Evolutionary conservation across 2,888 invertebrate genomes (phyloP).

Genomic region (Brassicogethes aeneus): DNA sequence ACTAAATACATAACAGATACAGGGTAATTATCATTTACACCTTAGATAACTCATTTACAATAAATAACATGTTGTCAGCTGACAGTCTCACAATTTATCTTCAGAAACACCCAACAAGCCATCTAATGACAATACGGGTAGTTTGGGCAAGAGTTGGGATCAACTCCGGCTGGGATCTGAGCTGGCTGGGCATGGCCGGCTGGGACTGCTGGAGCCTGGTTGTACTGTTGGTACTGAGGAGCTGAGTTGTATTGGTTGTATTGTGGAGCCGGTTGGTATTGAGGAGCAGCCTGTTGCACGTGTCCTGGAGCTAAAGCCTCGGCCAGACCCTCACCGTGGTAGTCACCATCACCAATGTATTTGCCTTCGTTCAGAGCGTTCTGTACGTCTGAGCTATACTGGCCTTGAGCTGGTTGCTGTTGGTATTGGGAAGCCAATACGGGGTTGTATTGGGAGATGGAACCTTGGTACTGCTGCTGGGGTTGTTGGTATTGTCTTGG

Average conservation of each 20-base stretch:
- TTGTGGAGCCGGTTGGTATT: constrained; percentile 12
- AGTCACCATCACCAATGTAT: constrained; percentile 33
- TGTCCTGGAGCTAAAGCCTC: constrained; percentile 30
- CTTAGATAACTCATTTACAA: constrained; percentile 12
- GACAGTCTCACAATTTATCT: constrained; percentile 22
- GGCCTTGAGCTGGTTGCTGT: constrained; percentile 4
- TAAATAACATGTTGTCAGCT: constrained; percentile 26
- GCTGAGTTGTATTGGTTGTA: constrained; percentile 14
- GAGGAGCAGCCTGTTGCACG: constrained; percentile 11
- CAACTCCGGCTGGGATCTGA: constrained; percentile 31
- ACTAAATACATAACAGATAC: constrained; percentile 18
- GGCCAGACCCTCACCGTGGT: constrained; percentile 31
- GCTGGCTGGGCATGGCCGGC: constrained; percentile 20
- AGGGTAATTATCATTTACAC: constrained; percentile 16
- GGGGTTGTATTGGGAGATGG: constrained; percentile 10
- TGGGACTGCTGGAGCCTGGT: constrained; percentile 9
- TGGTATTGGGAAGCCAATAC: constrained; percentile 6
- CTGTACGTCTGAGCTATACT: constrained; percentile 24
- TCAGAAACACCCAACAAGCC: too few species aligned
- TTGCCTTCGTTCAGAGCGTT: constrained; percentile 31
- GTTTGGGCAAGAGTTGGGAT: constrained; percentile 30
- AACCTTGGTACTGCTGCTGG: constrained; percentile 8
- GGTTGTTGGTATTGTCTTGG: constrained; percentile 15
- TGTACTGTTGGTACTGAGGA: too few species aligned
- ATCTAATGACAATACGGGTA: constrained; percentile 29